A percentile compares a stretch with the other conserved stretches of the same genome.
These are phyloP conservation scores for Micropoecilia bifurca DNA, from an alignment of 2,797 vertebrate species.

Conservation along the genomic window DNA sequence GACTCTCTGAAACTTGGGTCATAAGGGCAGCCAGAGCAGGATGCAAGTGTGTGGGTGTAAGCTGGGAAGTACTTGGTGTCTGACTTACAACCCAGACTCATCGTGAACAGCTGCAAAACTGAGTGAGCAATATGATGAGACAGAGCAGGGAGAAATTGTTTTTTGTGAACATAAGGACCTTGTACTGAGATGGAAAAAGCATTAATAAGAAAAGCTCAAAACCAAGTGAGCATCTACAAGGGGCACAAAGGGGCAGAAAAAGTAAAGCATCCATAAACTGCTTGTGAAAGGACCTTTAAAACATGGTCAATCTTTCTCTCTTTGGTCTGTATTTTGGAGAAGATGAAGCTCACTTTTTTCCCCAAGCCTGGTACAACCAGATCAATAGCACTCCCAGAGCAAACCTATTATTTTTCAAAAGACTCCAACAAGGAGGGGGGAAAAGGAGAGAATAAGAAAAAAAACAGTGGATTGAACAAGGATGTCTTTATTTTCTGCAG, in stretches of 20 bases:
- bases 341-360: slow-evolving; percentile 69
- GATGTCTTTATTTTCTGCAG: slow-evolving; percentile 21
- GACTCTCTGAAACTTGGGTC: slow-evolving; percentile 22
- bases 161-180: neutral
- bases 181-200: slow-evolving; percentile 19
- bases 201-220: slow-evolving; percentile 30
- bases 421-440: slow-evolving; percentile 49
- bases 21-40: slow-evolving; percentile 9
- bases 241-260: slow-evolving; percentile 29
- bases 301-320: slow-evolving; percentile 50
- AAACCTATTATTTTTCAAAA: slow-evolving; percentile 75
- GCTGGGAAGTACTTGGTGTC: slow-evolving; percentile 1
- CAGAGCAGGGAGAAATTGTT: slow-evolving; percentile 4
- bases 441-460: slow-evolving; percentile 7
- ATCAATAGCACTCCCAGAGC: slow-evolving; percentile 74
- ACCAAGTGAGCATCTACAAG: slow-evolving; percentile 41
- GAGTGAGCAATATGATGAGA: slow-evolving; percentile 4
- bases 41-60: neutral
- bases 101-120: neutral
- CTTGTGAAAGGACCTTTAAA: slow-evolving; percentile 63
- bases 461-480: neutral
- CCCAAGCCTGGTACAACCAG: slow-evolving; percentile 54
- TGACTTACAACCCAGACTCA: slow-evolving; percentile 8
- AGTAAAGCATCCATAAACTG: slow-evolving; percentile 55
- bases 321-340: slow-evolving; percentile 68